Evolutionary conservation across 2,113 vertebrate species (phyloP).

Genomic region (Empidonax alnorum): DNA sequence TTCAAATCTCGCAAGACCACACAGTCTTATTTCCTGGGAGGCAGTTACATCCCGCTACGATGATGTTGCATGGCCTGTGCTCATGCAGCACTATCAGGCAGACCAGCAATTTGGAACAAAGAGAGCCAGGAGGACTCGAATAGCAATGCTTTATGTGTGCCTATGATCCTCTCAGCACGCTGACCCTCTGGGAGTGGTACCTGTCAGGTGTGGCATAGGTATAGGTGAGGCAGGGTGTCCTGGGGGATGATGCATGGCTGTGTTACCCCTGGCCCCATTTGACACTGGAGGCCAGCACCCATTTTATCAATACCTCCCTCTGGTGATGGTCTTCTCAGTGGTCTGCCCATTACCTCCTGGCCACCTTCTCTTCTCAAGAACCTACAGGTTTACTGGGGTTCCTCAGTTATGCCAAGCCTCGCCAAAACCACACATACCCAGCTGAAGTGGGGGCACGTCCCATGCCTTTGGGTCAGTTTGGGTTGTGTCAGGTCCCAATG

Average conservation of each 20-base stretch:
- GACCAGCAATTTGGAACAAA: neutral
- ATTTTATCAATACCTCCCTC: neutral
- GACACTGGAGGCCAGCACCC: neutral
- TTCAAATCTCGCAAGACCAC: neutral
- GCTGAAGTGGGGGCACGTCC: accelerated
- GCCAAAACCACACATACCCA: accelerated
- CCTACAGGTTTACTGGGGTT: neutral
- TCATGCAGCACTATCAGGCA: neutral
- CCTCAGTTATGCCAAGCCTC: neutral
- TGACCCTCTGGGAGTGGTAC: neutral
- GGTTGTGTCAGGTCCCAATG: neutral
- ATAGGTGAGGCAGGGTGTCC: neutral
- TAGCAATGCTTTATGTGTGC: neutral
- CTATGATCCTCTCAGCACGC: neutral
- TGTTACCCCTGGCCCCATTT: neutral
- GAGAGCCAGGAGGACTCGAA: neutral
- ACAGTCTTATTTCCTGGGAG: neutral
- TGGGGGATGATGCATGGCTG: accelerated
- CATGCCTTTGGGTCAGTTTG: neutral
- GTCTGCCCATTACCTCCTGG: neutral
- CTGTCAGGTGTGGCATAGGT: neutral
- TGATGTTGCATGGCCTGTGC: accelerated
- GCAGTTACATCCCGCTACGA: neutral
- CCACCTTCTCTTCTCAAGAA: neutral
- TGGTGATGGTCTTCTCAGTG: neutral